Base-by-base conservation (phyloP, 2,888 invertebrate species). In the Malacosoma neustria region DNA sequence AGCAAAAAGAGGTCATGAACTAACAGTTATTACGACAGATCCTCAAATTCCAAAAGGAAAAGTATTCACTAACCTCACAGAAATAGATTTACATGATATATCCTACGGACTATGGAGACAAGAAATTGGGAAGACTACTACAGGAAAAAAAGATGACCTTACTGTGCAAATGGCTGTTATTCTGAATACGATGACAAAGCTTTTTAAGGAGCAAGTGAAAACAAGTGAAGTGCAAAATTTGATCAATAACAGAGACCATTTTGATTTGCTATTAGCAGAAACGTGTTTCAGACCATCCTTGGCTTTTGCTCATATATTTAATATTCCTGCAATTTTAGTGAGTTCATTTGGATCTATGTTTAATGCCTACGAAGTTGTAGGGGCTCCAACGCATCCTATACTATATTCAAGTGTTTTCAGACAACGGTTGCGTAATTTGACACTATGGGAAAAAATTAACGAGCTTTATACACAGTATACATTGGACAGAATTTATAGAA, bases 1-100 rank as follows among this genome's bases (percentile, higher is more conserved):
- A 30, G 63, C 63, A 0, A 61, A 49, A 30, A 55, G 71, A 11
- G 82, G 81, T 1, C 87, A 87, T 40, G 59, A 84, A 31, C 40
- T 87, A 0, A 56, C 67, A 0, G 52, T 79, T 0, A 41, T 80
- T 0, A 79, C 85, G 1, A 38, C 82, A 1, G 47, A 79, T 38
- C 79, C 81, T 41, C 73, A 74, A 0, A 62, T 54, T 11, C 38
- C 50, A 0, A 51, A 59, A 35, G 49, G 48, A 11, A 9, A 41
- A 33, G n/a, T 54, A 0, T 58, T 57, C 2, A 35, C 38, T 0
- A 80, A 75, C 37, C 49, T 72, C 2, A 71, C 54, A 2, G 74
- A 82, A 54, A 71, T 81, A 1, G 61, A 72, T 7, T 33, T 72
- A 0, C 57, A 71, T n/a, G 57, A 66, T 11, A 29, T 62, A 1